phyloP scores from a whole-genome alignment of 2,888 invertebrate species.

The Hydraecia micacea region DNA sequence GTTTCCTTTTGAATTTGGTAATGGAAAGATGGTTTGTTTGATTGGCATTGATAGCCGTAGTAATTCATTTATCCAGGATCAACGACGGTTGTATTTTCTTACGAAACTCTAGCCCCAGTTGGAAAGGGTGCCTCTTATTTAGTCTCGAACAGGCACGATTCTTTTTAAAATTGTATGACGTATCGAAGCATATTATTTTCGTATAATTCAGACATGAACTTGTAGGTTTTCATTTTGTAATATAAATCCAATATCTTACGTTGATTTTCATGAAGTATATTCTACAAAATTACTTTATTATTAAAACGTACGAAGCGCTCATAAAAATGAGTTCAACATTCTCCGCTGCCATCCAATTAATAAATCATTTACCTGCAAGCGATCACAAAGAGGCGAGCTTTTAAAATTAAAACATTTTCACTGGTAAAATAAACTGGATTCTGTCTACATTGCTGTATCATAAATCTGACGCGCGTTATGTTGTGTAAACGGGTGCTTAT shows the following conservation, averaged over 20 bases:
- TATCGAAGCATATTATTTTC: neutral
- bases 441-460: neutral
- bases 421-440: neutral
- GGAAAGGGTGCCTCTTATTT: neutral
- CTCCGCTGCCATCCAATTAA: constrained; percentile 43
- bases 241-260: neutral
- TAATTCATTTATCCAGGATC: neutral
- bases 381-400: constrained; percentile 34
- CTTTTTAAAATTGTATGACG: neutral
- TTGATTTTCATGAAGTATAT: neutral
- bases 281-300: constrained; percentile 13
- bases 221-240: neutral
- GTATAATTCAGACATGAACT: neutral
- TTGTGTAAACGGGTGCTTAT: neutral
- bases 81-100: neutral
- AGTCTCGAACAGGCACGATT: neutral
- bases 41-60: neutral
- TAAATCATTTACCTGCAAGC: constrained; percentile 45
- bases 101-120: neutral
- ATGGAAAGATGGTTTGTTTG: neutral
- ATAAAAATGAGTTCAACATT: constrained; percentile 28
- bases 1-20: neutral
- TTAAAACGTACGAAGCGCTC: constrained; percentile 20
- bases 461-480: neutral
- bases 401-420: constrained; percentile 33